phyloP scores from a whole-genome alignment of 2,113 vertebrate genomes.

The Nesospiza acunhae region DNA sequence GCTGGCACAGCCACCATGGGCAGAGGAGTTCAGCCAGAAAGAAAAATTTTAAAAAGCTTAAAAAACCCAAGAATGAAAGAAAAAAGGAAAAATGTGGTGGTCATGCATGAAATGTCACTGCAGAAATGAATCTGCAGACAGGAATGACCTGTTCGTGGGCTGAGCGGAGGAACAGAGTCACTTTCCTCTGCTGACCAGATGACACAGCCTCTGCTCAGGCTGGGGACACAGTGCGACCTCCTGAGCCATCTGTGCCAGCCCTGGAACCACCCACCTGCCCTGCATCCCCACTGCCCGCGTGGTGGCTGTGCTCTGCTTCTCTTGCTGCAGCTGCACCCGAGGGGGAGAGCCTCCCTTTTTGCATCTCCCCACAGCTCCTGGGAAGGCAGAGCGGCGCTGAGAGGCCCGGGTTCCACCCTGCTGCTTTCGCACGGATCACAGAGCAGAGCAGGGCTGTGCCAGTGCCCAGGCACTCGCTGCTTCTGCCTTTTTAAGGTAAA shows the following conservation, averaged over 20 bases:
- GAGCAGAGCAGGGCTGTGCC: not conserved
- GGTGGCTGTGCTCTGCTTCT: fast-evolving
- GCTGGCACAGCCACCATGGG: not conserved
- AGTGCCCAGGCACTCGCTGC: fast-evolving
- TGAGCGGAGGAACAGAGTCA: not conserved
- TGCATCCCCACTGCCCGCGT: fast-evolving
- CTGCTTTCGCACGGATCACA: not conserved
- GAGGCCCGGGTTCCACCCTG: not conserved
- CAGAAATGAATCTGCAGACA: not conserved
- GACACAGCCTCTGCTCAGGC: not conserved
- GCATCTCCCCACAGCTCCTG: not conserved
- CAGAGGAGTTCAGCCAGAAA: not conserved
- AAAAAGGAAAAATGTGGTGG: not conserved
- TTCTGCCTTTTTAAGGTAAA: constrained; percentile 28
- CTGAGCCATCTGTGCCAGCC: not conserved
- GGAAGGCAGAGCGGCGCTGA: not conserved
- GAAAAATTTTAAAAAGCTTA: not conserved
- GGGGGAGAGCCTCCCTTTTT: not conserved
- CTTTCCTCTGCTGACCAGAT: not conserved
- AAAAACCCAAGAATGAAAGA: not conserved
- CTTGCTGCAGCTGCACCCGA: not conserved
- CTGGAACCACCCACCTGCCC: not conserved
- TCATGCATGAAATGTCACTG: not conserved
- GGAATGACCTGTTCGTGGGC: not conserved
- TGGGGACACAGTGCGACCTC: fast-evolving